These are phyloP conservation scores for Drosophila repletoides DNA, from an alignment of 1,140 invertebrate species.

Conservation along the genomic window DNA sequence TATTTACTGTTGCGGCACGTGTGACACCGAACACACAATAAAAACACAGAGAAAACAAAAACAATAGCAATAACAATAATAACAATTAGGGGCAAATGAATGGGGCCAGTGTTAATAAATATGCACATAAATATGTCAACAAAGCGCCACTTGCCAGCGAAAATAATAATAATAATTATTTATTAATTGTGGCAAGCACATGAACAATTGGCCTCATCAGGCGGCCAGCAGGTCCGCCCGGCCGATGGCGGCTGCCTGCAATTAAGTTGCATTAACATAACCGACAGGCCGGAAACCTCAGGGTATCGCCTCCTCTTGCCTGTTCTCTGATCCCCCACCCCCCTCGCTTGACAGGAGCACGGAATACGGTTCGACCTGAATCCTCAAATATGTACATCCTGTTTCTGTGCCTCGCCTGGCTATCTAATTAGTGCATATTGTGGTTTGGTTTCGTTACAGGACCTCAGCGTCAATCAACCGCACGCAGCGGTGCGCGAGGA, in stretches of 20 bases:
- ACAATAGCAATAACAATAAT: constrained; percentile 27
- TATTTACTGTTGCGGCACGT: constrained; percentile 59
- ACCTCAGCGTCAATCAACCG: constrained; percentile 85
- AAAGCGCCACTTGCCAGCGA: constrained; percentile 56
- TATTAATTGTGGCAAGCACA: constrained; percentile 68
- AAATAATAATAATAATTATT: constrained; percentile 64
- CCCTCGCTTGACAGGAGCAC: constrained; percentile 6
- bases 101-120: constrained; percentile 61
- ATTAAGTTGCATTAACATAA: constrained; percentile 73
- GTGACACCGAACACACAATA: constrained; percentile 9
- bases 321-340: no score
- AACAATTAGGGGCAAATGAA: constrained; percentile 19
- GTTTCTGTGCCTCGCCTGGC: neutral
- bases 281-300: constrained; percentile 62
- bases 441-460: constrained; percentile 82
- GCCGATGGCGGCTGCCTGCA: constrained; percentile 23
- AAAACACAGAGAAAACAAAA: constrained; percentile 19
- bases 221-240: neutral
- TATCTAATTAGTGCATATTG: constrained; percentile 62
- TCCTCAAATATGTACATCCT: neutral
- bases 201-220: constrained; percentile 73
- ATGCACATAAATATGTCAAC: constrained; percentile 67
- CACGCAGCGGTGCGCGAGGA: constrained; percentile 86
- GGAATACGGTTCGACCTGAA: constrained; percentile 15
- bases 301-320: neutral